Percentiles rank a stretch among this genome's conserved stretches.
Conservation (phyloP, 2,113 vertebrate genomes). For the Dromaius novaehollandiae region DNA sequence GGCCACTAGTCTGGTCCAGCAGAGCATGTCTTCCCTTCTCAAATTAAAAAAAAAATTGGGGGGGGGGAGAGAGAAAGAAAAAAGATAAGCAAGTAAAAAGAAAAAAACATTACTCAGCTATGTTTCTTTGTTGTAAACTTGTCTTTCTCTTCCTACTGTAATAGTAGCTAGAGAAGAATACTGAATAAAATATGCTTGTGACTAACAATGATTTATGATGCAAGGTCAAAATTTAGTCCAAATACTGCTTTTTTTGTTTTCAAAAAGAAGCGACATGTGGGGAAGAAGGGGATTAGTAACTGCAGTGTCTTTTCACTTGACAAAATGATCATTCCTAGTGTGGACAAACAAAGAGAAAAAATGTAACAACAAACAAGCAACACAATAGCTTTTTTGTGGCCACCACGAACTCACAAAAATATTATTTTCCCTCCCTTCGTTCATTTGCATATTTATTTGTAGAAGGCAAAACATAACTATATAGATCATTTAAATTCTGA, state of each 20-base stretch:
- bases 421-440: not conserved
- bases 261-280: not conserved
- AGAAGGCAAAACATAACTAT: not conserved
- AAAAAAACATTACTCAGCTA: not conserved
- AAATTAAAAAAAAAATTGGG: not conserved
- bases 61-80: not conserved
- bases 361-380: not conserved
- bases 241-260: not conserved
- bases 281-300: not conserved
- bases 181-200: not conserved
- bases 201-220: not conserved
- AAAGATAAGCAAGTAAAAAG: not conserved
- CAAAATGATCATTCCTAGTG: not conserved
- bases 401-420: not conserved
- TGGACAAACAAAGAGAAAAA: not conserved
- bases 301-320: slow-evolving; percentile 2
- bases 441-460: slow-evolving; percentile 37
- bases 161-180: not conserved
- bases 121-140: not conserved
- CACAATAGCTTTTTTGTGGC: slow-evolving; percentile 22
- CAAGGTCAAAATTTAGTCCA: not conserved
- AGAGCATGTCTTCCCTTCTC: not conserved
- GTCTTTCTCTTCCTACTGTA: not conserved
- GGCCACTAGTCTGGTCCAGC: not conserved
- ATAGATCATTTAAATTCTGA: not conserved